Evolutionary conservation across 2,888 invertebrate species (phyloP), one percentile per base, ranked within the genome.

Genomic region (Eristalis arbustorum): DNA sequence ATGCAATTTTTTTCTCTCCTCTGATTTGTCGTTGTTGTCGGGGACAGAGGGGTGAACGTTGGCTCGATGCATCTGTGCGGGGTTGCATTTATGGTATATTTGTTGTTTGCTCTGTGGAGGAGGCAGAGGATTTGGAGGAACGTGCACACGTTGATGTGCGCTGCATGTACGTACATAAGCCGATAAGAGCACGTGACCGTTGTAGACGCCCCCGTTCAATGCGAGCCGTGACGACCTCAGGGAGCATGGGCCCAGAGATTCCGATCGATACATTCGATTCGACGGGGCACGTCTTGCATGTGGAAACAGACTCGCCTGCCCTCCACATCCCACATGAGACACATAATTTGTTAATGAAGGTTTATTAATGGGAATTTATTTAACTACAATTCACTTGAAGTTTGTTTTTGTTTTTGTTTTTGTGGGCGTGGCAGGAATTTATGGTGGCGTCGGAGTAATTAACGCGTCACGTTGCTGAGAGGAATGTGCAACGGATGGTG

Each of bases 161-260:
- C 18, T 18, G 49, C 18, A 49, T 49, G 49, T 49, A 49, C 49
- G 49, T 49, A 49, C 49, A 49, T 49, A 49, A 49, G 49, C 49
- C 49, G 18, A 49, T 49, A 49, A 49, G 49, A 57, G 64, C 64
- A 74, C 74, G 74, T 74, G 74, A 74, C 74, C 18, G 34, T 37
- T 8, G 49, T 37, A 57, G 28, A 28, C 64, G 74, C 64, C 64
- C 63, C 49, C 49, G 49, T 49, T 49, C 49, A 49, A 49, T 49
- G 49, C 18, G 18, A 49, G 18, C 18, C 49, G 8, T 18, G 18
- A 18, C 49, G 49, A 49, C 49, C 49, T 49, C 18, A 49, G 49
- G 31, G 31, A 49, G 49, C 8, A 49, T 18, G 49, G 49, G 49
- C 49, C 49, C n/a, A 14, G n/a, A 49, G 66, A 66, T 66, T 42